Evolutionary conservation across 2,888 invertebrate species (phyloP), one percentile per base, ranked within the genome.

Genomic region (Agrilus biguttatus): DNA sequence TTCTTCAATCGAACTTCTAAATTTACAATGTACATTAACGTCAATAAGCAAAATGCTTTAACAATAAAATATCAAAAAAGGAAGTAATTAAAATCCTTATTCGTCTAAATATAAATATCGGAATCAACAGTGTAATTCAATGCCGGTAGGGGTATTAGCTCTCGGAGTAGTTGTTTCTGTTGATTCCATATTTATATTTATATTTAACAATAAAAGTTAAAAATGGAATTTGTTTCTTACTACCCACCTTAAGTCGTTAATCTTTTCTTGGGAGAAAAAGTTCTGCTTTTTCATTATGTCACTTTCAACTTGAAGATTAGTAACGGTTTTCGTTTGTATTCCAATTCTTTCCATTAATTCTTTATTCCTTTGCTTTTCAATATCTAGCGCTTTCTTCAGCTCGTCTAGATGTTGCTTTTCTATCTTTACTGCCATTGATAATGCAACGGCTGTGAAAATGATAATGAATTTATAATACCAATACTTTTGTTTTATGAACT

Each of bases 301-400:
- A 33, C 52, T 49, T 43, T 56, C 55, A 5, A 49, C 46, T 46
- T 54, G 52, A 45, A 56, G 45, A 41, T 50, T 51, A 10, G 52
- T 48, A 14, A 52, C 49, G n/a, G 51, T 46, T 40, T 50, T 49
- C 14, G 51, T 49, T 41, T 53, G 54, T 12, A 43, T 42, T 14
- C 47, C 48, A 37, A 57, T 39, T 36, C 48, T 46, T 6, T 45
- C 39, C 43, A 48, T 42, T 14, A 57, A 44, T 8, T 55, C 55
- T 14, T 45, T 48, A 41, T 56, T 57, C 36, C 47, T 44, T n/a
- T 50, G 41, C 34, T 51, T 52, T 44, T 55, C 55, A 12, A 36
- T 46, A 12, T 52, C 51, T 13, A 57, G 39, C 2, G 42, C 43
- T 12, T 41, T 44, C 42, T 51, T 52, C 23, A 54, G 45, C n/a